Base-by-base conservation (phyloP, 2,113 vertebrate genomes). In the Piaya cayana region DNA sequence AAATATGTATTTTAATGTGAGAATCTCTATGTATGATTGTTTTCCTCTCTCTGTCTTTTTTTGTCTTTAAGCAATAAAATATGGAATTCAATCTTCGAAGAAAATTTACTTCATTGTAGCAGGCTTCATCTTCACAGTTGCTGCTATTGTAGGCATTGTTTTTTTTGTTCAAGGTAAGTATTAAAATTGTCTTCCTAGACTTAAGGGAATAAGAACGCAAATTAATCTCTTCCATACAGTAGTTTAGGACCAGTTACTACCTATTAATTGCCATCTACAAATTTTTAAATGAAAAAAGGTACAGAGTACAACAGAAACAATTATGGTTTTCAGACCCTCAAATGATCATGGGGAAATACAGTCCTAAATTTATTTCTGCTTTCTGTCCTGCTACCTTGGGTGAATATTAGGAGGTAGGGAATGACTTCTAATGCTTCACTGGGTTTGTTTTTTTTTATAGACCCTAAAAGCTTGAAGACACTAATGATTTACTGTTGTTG, bases 91-190 rank as follows among this genome's bases (percentile, higher is more conserved):
- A 19, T 27, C 58, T 70, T 62, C 65, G 81, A 98, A 78, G 95
- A 97, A 90, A 75, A 88, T 91, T 8, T 60, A 82, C 69, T 27
- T 96, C 9, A 76, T 96, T 90, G 30, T 93, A 82, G 34, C 81
- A 84, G 88, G 95, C 94, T 15, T 93, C 21, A 19, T 96, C 43
- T 50, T 97, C 53, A 82, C 82, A 39, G 1, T 80, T 50, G 5
- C 92, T 53, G 94, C 96, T 65, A 69, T 96, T 59, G 49, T 93
- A 74, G 98, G 98, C 20, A 88, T 91, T 70, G 92, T 94, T 84
- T 95, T 98, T 86, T 97, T 98, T 50, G 26, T 97, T 56, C 95
- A 95, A 88, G 97, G 98, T 98, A 96, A 97, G 96, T 36, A 27
- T 63, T 39, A 72, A 82, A 93, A 67, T 63, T 87, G 9, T 23